Conservation (phyloP, 2,113 vertebrate species). For the Oreochromis niloticus region DNA sequence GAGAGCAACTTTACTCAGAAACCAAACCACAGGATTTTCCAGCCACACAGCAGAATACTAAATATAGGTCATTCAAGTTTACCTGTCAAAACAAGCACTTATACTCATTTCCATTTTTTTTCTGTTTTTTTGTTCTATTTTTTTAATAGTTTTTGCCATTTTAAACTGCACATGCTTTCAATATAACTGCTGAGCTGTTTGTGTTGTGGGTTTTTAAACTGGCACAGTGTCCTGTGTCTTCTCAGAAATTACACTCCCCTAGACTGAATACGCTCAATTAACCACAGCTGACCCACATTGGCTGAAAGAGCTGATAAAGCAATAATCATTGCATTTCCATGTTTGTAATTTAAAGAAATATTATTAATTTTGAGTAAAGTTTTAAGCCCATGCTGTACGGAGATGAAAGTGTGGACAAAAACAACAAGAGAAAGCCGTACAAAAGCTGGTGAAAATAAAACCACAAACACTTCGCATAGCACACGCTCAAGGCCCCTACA, state of each 20-base stretch:
- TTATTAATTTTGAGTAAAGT: background rate
- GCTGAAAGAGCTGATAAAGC: background rate
- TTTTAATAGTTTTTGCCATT: background rate
- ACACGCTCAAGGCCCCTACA: background rate
- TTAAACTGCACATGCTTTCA: background rate
- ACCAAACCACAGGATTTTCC: background rate
- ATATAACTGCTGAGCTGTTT: background rate
- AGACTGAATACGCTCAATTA: background rate
- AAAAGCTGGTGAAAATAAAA: background rate
- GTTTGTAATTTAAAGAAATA: background rate
- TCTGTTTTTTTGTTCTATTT: background rate
- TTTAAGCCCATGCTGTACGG: rapidly evolving
- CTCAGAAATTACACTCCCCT: background rate
- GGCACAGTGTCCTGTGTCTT: background rate
- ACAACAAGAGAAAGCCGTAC: background rate
- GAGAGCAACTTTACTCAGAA: background rate
- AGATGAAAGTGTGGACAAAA: background rate
- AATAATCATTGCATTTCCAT: background rate
- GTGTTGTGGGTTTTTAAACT: background rate
- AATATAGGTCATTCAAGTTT: background rate
- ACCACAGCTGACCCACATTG: background rate
- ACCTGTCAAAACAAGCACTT: background rate
- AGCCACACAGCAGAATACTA: background rate
- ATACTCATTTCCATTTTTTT: background rate
- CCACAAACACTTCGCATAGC: background rate